phyloP scores from a whole-genome alignment of 1,140 invertebrate species.

The Galleria mellonella region DNA sequence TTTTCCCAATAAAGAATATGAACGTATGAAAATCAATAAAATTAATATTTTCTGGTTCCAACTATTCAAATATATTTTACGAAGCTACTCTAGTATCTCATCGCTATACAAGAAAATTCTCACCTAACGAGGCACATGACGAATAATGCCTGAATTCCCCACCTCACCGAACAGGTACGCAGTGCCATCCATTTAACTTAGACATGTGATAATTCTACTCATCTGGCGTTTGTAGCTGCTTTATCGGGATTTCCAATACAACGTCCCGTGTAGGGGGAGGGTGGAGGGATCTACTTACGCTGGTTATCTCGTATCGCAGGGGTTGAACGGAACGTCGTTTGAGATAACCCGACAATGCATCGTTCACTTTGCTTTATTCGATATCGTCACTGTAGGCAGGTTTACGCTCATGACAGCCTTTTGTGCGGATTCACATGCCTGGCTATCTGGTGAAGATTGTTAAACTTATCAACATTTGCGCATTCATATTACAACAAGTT shows the following conservation, averaged over 20 bases:
- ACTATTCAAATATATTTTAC: no score
- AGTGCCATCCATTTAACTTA: constrained; percentile 22
- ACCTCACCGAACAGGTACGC: background rate
- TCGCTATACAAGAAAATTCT: no score
- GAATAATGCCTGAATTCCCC: no score
- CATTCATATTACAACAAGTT: no score
- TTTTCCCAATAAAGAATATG: no score
- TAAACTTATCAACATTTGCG: no score
- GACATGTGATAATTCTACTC: constrained; percentile 27
- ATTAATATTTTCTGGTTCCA: no score
- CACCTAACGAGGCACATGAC: no score
- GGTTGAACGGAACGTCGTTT: constrained; percentile 26
- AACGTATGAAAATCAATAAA: no score
- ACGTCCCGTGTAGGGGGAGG: constrained; percentile 6
- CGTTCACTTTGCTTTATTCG: constrained; percentile 46
- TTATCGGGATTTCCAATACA: constrained; percentile 19
- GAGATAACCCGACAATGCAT: constrained; percentile 54
- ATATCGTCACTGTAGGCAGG: constrained; percentile 29
- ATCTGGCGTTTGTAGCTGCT: constrained; percentile 13
- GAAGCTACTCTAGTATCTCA: no score
- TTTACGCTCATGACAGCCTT: constrained; percentile 12
- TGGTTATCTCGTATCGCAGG: constrained; percentile 29
- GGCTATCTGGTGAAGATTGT: no score
- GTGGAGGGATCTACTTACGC: constrained; percentile 30
- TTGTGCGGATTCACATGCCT: no score